Evolutionary conservation across 2,888 invertebrate genomes (phyloP), one percentile per base, ranked within the genome.

Genomic region (Dusona sp.): DNA sequence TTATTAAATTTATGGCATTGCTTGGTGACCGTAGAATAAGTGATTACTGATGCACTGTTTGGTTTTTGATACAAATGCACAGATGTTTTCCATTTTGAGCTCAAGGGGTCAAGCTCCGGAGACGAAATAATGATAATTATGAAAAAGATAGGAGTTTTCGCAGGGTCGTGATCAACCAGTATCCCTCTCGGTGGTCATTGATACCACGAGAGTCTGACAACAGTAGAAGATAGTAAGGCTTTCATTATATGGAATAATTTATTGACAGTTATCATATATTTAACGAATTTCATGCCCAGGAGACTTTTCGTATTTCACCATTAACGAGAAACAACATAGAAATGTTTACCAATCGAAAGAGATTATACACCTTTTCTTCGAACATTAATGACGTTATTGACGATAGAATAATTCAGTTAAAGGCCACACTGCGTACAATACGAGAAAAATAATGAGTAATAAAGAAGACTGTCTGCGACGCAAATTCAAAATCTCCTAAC

Each of bases 191-290:
- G 36, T 42, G 65, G 42, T 75, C 51, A 29, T 74, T 42, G 65
- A 81, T 73, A 51, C n/a, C 54, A 42, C 2, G n/a, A 42, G 29
- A 48, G 38, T 38, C 74, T 51, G 57, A 72, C 54, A 79, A 68
- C 38, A 51, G 33, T 33, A 29, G 42, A 33, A 25, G 48, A 64
- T 72, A 83, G 54, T 16, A 54, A 25, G 25, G 77, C 48, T 36
- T 77, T 77, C 48, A 75, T 65, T 85, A 83, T 82, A 73, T 80
- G 68, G 38, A 42, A 86, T 80, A 83, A 86, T 86, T 86, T 80
- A 83, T 86, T 79, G 67, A 78, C 54, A 79, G 33, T 68, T 70
- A 83, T 85, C 65, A 79, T 67, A 83, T 83, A 80, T 68, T 82
- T 73, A 45, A 38, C 77, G 65, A 73, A 61, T 67, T 70, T 79